phyloP scores from a whole-genome alignment of 2,888 invertebrate species.

The Standfussiana lucernea region DNA sequence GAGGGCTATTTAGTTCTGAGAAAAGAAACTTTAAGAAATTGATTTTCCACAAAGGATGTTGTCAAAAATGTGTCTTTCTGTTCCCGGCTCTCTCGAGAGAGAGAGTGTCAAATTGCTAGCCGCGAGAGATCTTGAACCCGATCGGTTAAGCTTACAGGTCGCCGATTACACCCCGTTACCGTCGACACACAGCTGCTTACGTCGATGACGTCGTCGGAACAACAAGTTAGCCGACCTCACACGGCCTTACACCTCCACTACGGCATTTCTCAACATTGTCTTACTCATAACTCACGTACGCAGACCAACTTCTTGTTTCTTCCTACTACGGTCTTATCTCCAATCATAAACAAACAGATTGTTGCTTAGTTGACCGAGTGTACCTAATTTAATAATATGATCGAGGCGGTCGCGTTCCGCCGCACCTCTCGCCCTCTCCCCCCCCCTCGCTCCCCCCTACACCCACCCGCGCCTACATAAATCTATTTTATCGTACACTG shows the following conservation, averaged over 20 bases:
- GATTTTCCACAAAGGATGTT: not conserved
- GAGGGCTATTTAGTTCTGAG: not conserved
- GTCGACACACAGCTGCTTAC: conserved; percentile 44
- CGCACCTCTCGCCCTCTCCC: conserved; percentile 62
- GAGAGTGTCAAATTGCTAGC: not conserved
- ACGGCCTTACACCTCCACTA: conserved; percentile 16
- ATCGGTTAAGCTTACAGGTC: conserved; percentile 19
- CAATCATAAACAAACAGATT: conserved; percentile 72
- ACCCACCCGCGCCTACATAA: conserved; percentile 85
- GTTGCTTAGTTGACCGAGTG: conserved; percentile 80
- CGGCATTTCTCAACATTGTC: conserved; percentile 20
- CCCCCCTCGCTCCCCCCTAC: conserved; percentile 60
- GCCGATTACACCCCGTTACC: conserved; percentile 31
- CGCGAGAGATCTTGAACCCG: not conserved
- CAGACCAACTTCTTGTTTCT: conserved; percentile 50
- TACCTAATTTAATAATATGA: conserved; percentile 85
- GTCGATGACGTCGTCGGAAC: conserved; percentile 40
- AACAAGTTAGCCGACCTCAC: conserved; percentile 57
- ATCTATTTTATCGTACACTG: conserved; percentile 90
- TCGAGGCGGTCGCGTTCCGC: conserved; percentile 75
- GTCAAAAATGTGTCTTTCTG: no score
- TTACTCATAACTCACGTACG: conserved; percentile 3
- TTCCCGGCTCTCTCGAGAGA: no score
- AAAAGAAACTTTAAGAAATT: not conserved
- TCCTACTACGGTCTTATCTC: conserved; percentile 45